A percentile compares a stretch with the other conserved stretches of the same genome.
These are phyloP conservation scores for Zaprionus ghesquierei DNA, from an alignment of 1,140 invertebrate species.

Conservation along the genomic window DNA sequence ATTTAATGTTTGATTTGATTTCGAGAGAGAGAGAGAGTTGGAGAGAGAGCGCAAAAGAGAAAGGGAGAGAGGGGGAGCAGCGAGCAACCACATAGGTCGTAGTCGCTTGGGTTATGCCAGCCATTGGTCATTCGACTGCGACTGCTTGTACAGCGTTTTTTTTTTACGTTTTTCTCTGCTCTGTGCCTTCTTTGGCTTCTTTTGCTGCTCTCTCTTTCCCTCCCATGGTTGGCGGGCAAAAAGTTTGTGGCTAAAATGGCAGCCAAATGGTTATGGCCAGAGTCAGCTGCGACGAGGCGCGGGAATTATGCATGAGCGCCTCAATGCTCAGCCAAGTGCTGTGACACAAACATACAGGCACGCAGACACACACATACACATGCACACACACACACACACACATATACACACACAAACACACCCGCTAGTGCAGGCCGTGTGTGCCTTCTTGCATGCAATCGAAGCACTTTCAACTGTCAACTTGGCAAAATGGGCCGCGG, in stretches of 20 bases:
- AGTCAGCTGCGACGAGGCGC: constrained; percentile 16
- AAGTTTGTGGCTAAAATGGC: constrained; percentile 36
- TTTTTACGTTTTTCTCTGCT: neutral
- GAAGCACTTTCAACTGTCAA: constrained; percentile 53
- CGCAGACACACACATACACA: neutral
- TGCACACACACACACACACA: neutral
- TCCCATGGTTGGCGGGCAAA: constrained; percentile 8
- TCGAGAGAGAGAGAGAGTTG: too few relatives aligned
- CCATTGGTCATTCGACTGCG: neutral
- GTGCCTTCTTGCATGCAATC: constrained; percentile 33
- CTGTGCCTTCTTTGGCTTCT: neutral
- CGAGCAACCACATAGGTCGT: neutral
- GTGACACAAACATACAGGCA: neutral
- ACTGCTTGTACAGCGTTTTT: neutral
- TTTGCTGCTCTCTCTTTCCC: neutral
- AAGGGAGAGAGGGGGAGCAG: neutral
- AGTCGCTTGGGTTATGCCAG: neutral
- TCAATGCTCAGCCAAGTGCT: constrained; percentile 36
- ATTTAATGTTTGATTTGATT: too few relatives aligned
- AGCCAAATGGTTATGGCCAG: constrained; percentile 54
- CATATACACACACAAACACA: neutral
- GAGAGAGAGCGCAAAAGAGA: neutral
- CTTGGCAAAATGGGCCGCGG: neutral
- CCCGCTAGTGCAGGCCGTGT: constrained; percentile 6
- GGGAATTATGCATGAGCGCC: constrained; percentile 64